phyloP scores from a whole-genome alignment of 2,888 invertebrate species.

The Cataglyphis altisquamis region DNA sequence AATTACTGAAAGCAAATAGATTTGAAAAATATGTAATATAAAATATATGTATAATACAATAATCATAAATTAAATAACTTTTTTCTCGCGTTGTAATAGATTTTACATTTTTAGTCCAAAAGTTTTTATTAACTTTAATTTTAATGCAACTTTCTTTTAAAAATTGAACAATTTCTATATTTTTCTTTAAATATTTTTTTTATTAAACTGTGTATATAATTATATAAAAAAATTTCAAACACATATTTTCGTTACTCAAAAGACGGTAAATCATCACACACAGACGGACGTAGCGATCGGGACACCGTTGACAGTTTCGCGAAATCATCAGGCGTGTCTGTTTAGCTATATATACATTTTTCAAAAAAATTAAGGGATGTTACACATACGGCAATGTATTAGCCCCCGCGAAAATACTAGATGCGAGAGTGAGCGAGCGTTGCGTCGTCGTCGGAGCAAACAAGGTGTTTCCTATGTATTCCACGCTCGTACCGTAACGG shows the following conservation, averaged over 20 bases:
- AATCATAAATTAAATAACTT: neutral
- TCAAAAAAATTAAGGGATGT: conserved; percentile 62
- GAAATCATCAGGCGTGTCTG: conserved; percentile 52
- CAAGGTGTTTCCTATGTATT: conserved; percentile 80
- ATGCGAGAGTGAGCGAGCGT: conserved; percentile 53
- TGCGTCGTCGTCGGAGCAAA: conserved; percentile 55
- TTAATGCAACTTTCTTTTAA: neutral
- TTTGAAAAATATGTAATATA: neutral
- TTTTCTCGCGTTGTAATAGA: neutral
- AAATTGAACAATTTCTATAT: neutral
- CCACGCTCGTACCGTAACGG: conserved; percentile 84
- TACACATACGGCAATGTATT: conserved; percentile 47
- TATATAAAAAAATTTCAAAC: neutral
- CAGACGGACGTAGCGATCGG: neutral
- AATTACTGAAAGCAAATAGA: neutral
- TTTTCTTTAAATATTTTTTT: neutral
- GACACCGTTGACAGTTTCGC: neutral
- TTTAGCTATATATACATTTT: conserved; percentile 51
- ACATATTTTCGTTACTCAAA: neutral
- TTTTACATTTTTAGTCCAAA: neutral
- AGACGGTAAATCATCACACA: neutral
- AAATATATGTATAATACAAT: neutral
- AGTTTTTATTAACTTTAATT: neutral
- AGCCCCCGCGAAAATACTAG: conserved; percentile 53
- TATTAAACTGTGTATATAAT: neutral